These are phyloP conservation scores for Champsocephalus esox DNA, from an alignment of 2,797 vertebrate species.

Conservation along the genomic window DNA sequence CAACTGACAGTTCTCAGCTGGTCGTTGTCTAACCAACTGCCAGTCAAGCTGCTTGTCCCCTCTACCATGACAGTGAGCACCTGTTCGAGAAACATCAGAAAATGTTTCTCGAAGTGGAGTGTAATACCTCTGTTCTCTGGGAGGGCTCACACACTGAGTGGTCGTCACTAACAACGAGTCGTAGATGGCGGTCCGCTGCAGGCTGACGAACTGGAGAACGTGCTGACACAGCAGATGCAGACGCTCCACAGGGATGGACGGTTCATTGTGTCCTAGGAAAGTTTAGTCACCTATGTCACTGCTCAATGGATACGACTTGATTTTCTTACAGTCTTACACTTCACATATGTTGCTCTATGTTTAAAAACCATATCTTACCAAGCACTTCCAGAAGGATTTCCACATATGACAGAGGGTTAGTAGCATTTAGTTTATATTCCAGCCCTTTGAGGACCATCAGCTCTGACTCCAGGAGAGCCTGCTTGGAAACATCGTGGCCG, in stretches of 20 bases:
- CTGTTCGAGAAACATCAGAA: not conserved
- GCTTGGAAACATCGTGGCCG: constrained; percentile 84
- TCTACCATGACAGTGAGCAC: not conserved
- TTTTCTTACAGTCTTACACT: not conserved
- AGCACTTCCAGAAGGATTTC: constrained; percentile 94
- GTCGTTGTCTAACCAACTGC: not conserved
- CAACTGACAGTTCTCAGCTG: constrained; percentile 25
- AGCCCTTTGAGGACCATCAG: constrained; percentile 90
- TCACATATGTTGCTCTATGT: not conserved
- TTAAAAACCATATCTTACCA: constrained; percentile 79
- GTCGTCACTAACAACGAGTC: constrained; percentile 84
- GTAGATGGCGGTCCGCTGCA: constrained; percentile 87
- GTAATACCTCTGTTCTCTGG: constrained; percentile 88
- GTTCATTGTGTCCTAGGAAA: constrained; percentile 90
- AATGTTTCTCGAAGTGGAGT: not conserved
- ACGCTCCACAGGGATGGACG: constrained; percentile 77
- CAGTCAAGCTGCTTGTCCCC: constrained; percentile 8
- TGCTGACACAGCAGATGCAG: constrained; percentile 84
- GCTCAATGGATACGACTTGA: not conserved
- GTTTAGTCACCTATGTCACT: not conserved
- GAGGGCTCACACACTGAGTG: constrained; percentile 82
- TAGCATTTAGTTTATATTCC: constrained; percentile 86
- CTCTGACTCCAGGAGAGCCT: constrained; percentile 89
- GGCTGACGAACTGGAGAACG: constrained; percentile 89
- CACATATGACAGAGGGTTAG: constrained; percentile 89